A percentile compares a stretch with the other conserved stretches of the same genome.
Conservation (phyloP, 2,888 invertebrate species). For the Myopa tessellatipennis region DNA sequence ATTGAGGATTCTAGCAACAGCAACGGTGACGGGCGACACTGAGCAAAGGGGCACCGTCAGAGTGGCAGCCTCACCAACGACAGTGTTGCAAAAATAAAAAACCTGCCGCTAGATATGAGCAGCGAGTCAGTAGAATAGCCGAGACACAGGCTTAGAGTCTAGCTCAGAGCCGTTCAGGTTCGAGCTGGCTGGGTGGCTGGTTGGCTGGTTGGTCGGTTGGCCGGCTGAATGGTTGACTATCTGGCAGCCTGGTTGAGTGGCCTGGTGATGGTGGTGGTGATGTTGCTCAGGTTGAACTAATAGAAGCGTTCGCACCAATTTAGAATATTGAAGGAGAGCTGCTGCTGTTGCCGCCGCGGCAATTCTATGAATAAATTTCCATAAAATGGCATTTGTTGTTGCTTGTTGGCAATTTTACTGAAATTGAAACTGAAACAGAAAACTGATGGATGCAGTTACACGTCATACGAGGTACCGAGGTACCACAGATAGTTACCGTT, state of each 20-base stretch:
- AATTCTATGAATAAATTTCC: conserved; percentile 68
- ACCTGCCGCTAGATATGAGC: too few species aligned
- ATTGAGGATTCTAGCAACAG: too few species aligned
- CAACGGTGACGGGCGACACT: too few species aligned
- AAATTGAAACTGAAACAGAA: conserved; percentile 38
- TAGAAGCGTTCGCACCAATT: conserved; percentile 35
- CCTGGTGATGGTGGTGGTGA: background rate
- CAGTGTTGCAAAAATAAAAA: too few species aligned
- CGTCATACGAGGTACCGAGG: conserved; percentile 34
- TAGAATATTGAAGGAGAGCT: conserved; percentile 17
- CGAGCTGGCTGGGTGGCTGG: background rate
- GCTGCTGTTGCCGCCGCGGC: background rate
- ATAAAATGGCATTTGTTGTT: conserved; percentile 51
- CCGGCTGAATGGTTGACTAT: background rate
- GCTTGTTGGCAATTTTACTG: conserved; percentile 25
- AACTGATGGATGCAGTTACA: conserved; percentile 41
- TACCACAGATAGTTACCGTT: conserved; percentile 47
- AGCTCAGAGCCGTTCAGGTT: conserved; percentile 8
- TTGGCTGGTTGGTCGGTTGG: background rate
- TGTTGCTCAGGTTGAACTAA: conserved; percentile 18
- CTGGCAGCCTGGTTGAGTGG: background rate
- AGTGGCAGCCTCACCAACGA: too few species aligned
- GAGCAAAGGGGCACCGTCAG: too few species aligned
- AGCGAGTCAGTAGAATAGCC: too few species aligned
- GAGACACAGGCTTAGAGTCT: conserved; percentile 14